Conservation (phyloP, 2,888 invertebrate species). For the Allygus modestus region DNA sequence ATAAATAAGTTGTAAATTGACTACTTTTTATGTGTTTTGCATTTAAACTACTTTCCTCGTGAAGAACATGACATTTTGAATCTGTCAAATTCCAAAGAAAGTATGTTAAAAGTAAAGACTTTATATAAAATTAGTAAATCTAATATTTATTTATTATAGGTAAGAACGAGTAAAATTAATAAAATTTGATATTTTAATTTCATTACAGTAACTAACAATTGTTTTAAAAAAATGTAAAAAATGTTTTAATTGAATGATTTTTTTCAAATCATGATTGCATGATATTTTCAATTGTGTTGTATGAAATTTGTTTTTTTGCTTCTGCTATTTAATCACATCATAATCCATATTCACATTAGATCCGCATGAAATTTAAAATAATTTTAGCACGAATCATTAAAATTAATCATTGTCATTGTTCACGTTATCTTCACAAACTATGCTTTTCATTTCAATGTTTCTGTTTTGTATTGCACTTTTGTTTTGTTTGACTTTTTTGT, state of each 20-base stretch:
- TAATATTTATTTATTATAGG: too few relatives aligned
- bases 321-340: not conserved
- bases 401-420: not conserved
- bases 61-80: too few relatives aligned
- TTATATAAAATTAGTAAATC: too few relatives aligned
- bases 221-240: too few relatives aligned
- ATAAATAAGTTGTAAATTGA: not conserved
- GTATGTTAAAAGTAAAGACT: too few relatives aligned
- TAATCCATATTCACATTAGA: not conserved
- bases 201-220: too few relatives aligned
- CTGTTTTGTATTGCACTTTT: slow-evolving; percentile 10
- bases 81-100: too few relatives aligned
- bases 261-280: not conserved
- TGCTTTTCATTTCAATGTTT: slow-evolving; percentile 5
- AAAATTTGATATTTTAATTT: too few relatives aligned
- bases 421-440: not conserved
- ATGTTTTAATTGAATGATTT: too few relatives aligned
- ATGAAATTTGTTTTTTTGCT: not conserved
- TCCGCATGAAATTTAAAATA: too few relatives aligned
- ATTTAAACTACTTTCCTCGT: too few relatives aligned
- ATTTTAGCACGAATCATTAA: not conserved
- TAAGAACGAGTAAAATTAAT: too few relatives aligned
- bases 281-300: not conserved
- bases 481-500: slow-evolving; percentile 38
- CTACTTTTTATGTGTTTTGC: not conserved